A percentile compares a stretch with the other conserved stretches of the same genome.
These are phyloP conservation scores for Amblyteles armatorius DNA, from an alignment of 2,888 invertebrate species.

Conservation along the genomic window DNA sequence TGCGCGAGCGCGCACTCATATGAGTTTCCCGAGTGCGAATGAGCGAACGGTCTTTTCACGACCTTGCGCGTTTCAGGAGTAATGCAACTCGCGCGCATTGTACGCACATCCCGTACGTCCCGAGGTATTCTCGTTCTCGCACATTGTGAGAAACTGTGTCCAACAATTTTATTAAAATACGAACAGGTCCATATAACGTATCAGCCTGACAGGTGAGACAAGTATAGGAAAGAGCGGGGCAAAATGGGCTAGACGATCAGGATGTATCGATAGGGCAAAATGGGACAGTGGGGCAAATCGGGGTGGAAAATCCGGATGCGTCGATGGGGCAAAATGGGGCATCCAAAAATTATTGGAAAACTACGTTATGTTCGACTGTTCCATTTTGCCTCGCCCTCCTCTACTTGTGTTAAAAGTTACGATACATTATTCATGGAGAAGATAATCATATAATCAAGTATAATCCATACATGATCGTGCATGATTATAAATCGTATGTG, in stretches of 20 bases:
- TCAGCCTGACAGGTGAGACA: not conserved
- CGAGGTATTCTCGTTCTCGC: slow-evolving; percentile 31
- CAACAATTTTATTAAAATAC: slow-evolving; percentile 52
- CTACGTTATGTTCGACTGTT: no score
- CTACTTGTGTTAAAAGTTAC: not conserved
- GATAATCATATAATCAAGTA: no score
- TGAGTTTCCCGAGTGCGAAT: slow-evolving; percentile 29
- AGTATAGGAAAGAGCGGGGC: not conserved
- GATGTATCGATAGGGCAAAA: no score
- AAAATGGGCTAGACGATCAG: no score
- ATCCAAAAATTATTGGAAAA: no score
- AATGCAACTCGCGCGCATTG: slow-evolving; percentile 60
- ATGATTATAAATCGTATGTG: no score
- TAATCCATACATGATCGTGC: no score
- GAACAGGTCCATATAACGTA: slow-evolving; percentile 24
- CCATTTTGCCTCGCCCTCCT: no score
- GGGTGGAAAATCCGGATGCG: no score
- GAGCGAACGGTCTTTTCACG: slow-evolving; percentile 54
- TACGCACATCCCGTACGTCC: slow-evolving; percentile 22
- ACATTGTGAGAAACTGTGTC: slow-evolving; percentile 45
- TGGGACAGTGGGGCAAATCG: no score
- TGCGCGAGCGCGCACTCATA: slow-evolving; percentile 2
- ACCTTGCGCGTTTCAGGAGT: slow-evolving; percentile 59
- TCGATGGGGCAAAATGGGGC: no score
- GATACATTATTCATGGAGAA: not conserved